Evolutionary conservation across 2,888 invertebrate species (phyloP).

Genomic region (Hyppa rectilinea): DNA sequence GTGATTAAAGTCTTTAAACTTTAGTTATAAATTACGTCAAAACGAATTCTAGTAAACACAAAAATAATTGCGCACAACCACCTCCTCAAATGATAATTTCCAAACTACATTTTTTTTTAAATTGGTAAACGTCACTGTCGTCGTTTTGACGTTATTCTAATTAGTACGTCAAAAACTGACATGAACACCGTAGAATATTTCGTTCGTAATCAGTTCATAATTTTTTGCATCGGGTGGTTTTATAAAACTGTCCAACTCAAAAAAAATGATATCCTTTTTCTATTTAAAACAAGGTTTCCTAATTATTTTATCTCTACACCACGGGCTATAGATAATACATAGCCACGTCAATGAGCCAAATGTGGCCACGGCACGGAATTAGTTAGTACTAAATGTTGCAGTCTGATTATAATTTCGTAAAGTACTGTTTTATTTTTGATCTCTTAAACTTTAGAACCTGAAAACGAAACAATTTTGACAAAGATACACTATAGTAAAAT

Average conservation of each 20-base stretch:
- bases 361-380: background rate
- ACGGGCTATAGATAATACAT: background rate
- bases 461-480: too few relatives aligned
- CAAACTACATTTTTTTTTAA: conserved; percentile 39
- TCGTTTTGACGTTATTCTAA: too few relatives aligned
- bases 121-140: conserved; percentile 13
- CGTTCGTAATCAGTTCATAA: background rate
- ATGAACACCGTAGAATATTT: background rate
- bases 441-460: too few relatives aligned
- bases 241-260: too few relatives aligned
- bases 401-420: too few relatives aligned
- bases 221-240: background rate
- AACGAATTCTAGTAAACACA: conserved; percentile 39
- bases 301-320: background rate
- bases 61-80: conserved; percentile 38
- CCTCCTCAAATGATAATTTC: conserved; percentile 10
- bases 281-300: background rate
- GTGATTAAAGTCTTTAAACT: conserved; percentile 14
- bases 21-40: conserved; percentile 44
- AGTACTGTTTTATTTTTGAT: too few relatives aligned
- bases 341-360: too few relatives aligned
- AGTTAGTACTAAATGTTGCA: background rate
- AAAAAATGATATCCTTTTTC: background rate
- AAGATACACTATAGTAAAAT: too few relatives aligned
- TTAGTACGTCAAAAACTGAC: too few relatives aligned